Base-by-base conservation (phyloP, 2,113 vertebrate species). In the Pipra filicauda region DNA sequence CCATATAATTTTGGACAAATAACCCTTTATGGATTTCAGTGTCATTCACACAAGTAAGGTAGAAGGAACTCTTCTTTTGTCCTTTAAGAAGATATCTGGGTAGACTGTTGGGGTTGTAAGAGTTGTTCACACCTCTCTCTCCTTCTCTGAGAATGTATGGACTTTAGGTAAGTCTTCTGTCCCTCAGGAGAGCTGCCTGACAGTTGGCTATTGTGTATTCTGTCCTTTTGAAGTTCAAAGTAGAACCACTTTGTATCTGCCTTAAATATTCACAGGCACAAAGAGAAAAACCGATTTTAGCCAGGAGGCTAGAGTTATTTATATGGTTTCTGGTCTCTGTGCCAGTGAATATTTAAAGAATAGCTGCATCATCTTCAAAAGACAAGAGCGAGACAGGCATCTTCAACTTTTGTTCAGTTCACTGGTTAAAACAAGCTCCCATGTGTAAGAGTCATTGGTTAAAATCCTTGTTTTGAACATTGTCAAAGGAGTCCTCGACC, bases 341-440 rank as follows among this genome's bases (percentile, higher is more conserved):
- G 64, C 12, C 64, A 77, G 75, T 37, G 79, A 65, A 66, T 66
- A 84, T 91, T 93, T 84, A 71, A 92, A 88, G 79, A 91, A 83
- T 43, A 58, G n/a, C 48, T 83, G 15, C 12, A 41, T 61, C 26
- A 44, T 33, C 37, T 93, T 93, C 71, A 92, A 76, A 93, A 59
- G 51, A 49, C 72, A 92, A 66, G 30, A 46, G 52, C 0, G 7
- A 88, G 30, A 33, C 58, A 88, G 59, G 15, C 0, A 0, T 77
- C 75, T 96, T 77, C 27, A 46, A 19, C 49, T 51, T 20, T 70
- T 69, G 19, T 41, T 88, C 75, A 73, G 54, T 65, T 90, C 46
- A 54, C 28, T 39, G 26, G 46, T 78, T 92, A 67, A 84, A 94
- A 80, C 72, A 77, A 83, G 23, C 21, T 73, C 12, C 44, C 57